Evolutionary conservation across 2,113 vertebrate genomes (phyloP).

Genomic region (Malurus melanocephalus): DNA sequence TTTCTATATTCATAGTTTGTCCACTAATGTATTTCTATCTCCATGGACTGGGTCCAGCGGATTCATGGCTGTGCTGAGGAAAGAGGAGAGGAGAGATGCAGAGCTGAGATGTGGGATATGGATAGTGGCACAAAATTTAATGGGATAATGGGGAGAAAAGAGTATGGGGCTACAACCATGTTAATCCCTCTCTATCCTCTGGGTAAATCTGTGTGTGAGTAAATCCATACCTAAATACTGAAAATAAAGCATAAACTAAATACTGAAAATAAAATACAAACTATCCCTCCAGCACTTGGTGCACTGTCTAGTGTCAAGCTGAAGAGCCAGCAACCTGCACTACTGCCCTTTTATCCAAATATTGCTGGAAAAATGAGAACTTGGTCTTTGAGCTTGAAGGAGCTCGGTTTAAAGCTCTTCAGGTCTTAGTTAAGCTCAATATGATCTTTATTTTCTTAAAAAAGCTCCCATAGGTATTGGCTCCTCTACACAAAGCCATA

Average conservation of each 20-base stretch:
- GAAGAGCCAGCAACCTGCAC: background rate
- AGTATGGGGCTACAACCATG: background rate
- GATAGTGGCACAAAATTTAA: background rate
- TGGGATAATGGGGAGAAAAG: background rate
- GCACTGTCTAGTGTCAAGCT: background rate
- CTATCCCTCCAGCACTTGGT: background rate
- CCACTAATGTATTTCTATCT: background rate
- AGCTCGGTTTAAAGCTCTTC: background rate
- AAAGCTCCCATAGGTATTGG: background rate
- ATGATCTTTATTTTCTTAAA: background rate
- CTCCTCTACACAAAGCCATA: background rate
- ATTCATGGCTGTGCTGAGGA: background rate
- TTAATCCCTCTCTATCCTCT: background rate
- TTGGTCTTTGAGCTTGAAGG: background rate
- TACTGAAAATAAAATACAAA: background rate
- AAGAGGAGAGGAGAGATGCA: background rate
- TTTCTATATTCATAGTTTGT: background rate
- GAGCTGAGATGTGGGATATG: background rate
- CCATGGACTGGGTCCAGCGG: background rate
- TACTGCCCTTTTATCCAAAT: background rate
- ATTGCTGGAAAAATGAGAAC: background rate
- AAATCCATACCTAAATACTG: background rate
- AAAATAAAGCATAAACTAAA: background rate
- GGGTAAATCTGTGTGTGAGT: background rate
- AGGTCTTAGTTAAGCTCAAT: background rate